These are phyloP conservation scores for Ophthalmotilapia sp. DNA, from an alignment of 2,113 vertebrate genomes.

Conservation along the genomic window DNA sequence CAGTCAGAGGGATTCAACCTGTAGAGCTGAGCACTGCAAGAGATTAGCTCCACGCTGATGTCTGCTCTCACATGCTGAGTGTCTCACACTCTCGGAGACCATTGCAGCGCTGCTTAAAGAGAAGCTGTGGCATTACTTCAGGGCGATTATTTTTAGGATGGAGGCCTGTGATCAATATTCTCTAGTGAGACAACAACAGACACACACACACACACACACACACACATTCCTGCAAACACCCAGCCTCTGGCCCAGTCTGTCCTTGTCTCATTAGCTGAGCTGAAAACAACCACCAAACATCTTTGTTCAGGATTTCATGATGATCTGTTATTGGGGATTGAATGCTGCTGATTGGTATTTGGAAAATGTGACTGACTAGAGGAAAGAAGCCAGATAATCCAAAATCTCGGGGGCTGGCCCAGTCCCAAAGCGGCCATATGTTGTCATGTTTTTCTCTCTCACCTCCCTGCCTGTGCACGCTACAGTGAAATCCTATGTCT, in stretches of 20 bases:
- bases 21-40: background rate
- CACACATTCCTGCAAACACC: background rate
- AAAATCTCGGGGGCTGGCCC: background rate
- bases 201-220: background rate
- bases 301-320: background rate
- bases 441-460: background rate
- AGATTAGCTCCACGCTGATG: slow-evolving; percentile 2
- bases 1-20: background rate
- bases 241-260: background rate
- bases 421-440: slow-evolving; percentile 34
- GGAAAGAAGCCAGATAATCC: background rate
- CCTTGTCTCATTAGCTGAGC: background rate
- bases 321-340: background rate
- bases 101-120: background rate
- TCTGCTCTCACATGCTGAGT: background rate
- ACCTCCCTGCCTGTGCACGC: background rate
- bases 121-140: slow-evolving; percentile 1
- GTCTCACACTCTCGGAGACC: background rate
- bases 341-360: background rate
- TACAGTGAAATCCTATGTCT: background rate
- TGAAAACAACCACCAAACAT: background rate
- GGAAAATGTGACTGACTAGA: background rate
- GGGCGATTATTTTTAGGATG: background rate
- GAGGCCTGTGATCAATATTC: slow-evolving; percentile 13
- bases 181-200: background rate